Evolutionary conservation across 2,888 invertebrate species (phyloP).

Genomic region (Nemoura dubitans): DNA sequence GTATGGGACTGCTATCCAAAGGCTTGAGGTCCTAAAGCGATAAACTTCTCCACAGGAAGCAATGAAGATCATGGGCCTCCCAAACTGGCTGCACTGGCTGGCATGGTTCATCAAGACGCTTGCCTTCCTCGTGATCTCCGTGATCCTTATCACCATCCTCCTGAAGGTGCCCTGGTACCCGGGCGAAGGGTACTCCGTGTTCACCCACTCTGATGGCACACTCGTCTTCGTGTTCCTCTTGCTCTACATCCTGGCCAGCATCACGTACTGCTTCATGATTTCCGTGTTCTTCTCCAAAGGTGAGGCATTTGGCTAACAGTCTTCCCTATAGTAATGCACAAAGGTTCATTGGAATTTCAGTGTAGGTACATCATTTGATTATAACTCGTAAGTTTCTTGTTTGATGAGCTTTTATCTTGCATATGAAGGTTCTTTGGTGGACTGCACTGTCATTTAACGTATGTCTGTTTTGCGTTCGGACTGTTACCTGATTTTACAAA

Average conservation of each 20-base stretch:
- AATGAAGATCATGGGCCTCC: constrained; percentile 91
- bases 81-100: constrained; percentile 84
- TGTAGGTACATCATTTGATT: too few species aligned
- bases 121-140: constrained; percentile 70
- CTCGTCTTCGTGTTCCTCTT: constrained; percentile 76
- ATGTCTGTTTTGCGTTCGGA: too few species aligned
- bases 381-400: too few species aligned
- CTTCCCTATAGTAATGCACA: too few species aligned
- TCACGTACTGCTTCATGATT: constrained; percentile 81
- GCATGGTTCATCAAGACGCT: constrained; percentile 87
- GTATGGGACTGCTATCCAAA: too few species aligned
- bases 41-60: constrained; percentile 72
- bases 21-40: too few species aligned
- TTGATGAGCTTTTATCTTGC: too few species aligned
- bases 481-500: too few species aligned
- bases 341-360: too few species aligned
- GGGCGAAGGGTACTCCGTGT: constrained; percentile 67
- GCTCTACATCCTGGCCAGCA: constrained; percentile 74
- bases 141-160: constrained; percentile 46
- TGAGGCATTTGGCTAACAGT: constrained; percentile 58
- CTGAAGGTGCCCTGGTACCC: constrained; percentile 66
- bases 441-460: too few species aligned
- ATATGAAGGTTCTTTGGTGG: too few species aligned
- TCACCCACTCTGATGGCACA: constrained; percentile 73
- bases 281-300: constrained; percentile 84